Evolutionary conservation across 2,888 invertebrate genomes (phyloP), one percentile per base, ranked within the genome.

Genomic region (Drosophila putrida): DNA sequence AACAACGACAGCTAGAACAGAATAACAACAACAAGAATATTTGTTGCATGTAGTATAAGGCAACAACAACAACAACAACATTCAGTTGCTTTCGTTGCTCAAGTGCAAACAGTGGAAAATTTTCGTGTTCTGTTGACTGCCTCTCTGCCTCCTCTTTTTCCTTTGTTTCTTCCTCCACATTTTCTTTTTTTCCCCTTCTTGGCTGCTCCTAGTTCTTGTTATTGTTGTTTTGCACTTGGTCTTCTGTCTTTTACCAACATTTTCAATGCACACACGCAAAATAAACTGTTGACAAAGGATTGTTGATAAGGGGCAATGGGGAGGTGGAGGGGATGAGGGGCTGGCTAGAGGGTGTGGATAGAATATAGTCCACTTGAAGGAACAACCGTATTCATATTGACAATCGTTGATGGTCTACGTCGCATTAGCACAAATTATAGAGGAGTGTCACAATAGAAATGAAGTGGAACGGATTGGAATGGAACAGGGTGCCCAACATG

Each of bases 101-200:
- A 68, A 73, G 60, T 71, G 64, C 66, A 66, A 78, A 71, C 71
- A 82, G 77, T 85, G 80, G 73, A 71, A 80, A 77, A 71, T 82
- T 71, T 66, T 65, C 36, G 46, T 46, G 46, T 70, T 66, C 55
- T 46, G 33, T 20, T 39, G 39, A 8, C 9, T 15, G 6, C 11
- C 20, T 4, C 33, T 4, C n/a, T n/a, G 10, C 10, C 15, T 4
- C 28, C 2, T 11, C 41, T 11, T 2, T 11, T 4, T 11, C 49
- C n/a, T 8, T 20, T 33, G 9, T n/a, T 25, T 50, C 25, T 8
- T 9, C n/a, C 25, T n/a, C 13, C 10, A 4, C 39, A 8, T 9
- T n/a, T n/a, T 38, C 13, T 13, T 13, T 4, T 13, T 9, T 4
- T 39, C 15, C 15, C 8, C 6, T 25, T 43, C 10, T 25, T 53